Percentiles rank a stretch among this genome's conserved stretches.
Conservation (phyloP, 2,113 vertebrate species). For the Archilochus colubris region DNA sequence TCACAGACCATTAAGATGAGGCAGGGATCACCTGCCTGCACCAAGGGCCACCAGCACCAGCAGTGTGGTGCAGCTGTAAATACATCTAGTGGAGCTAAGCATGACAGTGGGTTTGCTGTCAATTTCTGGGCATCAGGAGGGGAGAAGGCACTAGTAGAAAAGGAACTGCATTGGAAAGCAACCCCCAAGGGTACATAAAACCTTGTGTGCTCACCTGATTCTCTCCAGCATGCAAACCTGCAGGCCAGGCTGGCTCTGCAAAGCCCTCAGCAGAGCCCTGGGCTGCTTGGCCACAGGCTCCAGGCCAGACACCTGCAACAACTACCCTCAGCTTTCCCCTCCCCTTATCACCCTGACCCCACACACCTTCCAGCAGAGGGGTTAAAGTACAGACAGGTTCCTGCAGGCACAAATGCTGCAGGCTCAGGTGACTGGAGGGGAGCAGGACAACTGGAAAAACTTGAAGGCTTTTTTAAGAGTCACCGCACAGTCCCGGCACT, state of each 20-base stretch:
- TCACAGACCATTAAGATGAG: not conserved
- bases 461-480: not conserved
- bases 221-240: not conserved
- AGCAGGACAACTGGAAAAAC: not conserved
- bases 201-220: rapidly evolving
- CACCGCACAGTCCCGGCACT: not conserved
- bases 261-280: not conserved
- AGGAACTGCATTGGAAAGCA: not conserved
- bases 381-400: not conserved
- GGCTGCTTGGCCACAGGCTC: not conserved
- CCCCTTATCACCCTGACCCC: not conserved
- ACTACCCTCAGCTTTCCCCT: not conserved
- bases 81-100: not conserved
- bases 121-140: not conserved
- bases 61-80: not conserved
- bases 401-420: rapidly evolving
- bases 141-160: not conserved
- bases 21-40: not conserved
- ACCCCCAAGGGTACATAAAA: rapidly evolving
- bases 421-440: rapidly evolving
- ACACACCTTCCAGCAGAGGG: not conserved
- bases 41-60: not conserved
- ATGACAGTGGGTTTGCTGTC: rapidly evolving
- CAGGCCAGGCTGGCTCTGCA: rapidly evolving
- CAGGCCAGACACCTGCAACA: not conserved